These are phyloP conservation scores for Magallana ariakensis DNA, from an alignment of 1,140 invertebrate genomes.

Conservation along the genomic window DNA sequence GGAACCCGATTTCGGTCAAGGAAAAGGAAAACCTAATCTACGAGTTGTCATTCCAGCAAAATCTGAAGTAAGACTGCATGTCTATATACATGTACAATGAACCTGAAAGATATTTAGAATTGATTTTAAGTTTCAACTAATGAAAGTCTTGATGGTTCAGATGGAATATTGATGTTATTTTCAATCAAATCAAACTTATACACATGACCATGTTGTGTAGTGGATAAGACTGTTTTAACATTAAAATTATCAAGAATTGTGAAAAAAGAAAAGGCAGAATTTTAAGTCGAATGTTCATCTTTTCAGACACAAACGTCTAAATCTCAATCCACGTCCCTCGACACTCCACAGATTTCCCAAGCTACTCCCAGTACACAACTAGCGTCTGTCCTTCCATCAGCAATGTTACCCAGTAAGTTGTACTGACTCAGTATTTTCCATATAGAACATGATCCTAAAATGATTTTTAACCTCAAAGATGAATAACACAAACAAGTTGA, in stretches of 20 bases:
- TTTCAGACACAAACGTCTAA: slow-evolving; percentile 41
- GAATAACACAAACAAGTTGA: too few relatives aligned
- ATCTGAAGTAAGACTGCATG: slow-evolving; percentile 49
- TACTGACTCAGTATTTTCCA: not conserved
- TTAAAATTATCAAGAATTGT: too few relatives aligned
- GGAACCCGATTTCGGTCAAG: slow-evolving; percentile 46
- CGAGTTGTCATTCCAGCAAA: slow-evolving; percentile 72
- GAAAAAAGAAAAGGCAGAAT: too few relatives aligned
- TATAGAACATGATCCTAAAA: not conserved
- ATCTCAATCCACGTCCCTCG: slow-evolving; percentile 75
- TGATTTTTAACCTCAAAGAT: not conserved
- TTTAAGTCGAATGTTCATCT: not conserved
- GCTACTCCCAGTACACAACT: slow-evolving; percentile 85
- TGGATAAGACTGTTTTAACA: too few relatives aligned
- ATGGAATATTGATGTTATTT: too few relatives aligned
- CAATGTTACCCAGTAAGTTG: slow-evolving; percentile 58
- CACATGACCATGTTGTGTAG: too few relatives aligned
- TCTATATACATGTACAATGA: too few relatives aligned
- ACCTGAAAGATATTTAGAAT: too few relatives aligned
- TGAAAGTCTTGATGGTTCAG: too few relatives aligned
- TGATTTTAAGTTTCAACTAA: too few relatives aligned
- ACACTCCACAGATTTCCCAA: slow-evolving; percentile 89
- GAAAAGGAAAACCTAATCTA: slow-evolving; percentile 68
- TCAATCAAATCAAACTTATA: too few relatives aligned
- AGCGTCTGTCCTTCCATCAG: slow-evolving; percentile 47